Evolutionary conservation across 2,888 invertebrate genomes (phyloP), one percentile per base, ranked within the genome.

Genomic region (Arctia plantaginis): DNA sequence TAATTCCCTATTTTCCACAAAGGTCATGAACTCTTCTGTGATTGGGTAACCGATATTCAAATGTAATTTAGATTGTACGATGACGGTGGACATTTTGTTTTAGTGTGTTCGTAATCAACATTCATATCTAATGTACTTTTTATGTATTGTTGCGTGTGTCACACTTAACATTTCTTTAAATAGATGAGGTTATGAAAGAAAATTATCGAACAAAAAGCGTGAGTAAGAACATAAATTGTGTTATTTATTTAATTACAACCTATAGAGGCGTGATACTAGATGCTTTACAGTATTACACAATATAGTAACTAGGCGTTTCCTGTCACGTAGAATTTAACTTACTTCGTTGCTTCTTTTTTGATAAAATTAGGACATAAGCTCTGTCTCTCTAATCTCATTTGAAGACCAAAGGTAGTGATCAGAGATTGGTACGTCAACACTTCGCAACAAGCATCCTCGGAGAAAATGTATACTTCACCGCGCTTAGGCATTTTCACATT

Each of bases 11-110:
- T 59, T 69, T 72, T 35, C 66, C 69, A 69, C 75, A 77, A 77
- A 83, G 81, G 85, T 80, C 85, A 83, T 77, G 76, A 77, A 73
- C 76, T 65, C 30, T 71, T 73, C 75, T 79, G 70, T 82, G 82
- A 82, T 84, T 82, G 75, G 75, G 69, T 44, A 62, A 73, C 55
- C 76, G 69, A 77, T 80, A 83, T 84, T 83, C 79, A 83, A 83
- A 84, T 82, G 81, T 84, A 79, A 84, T 83, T 83, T 84, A 79
- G 85, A 82, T 84, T 84, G 73, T 77, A 76, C 72, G 74, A 74
- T 84, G 85, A 84, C 79, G 67, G 73, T 62, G 72, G 78, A 78
- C 78, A 82, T 84, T 84, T 83, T 79, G 82, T 83, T 84, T 84
- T 76, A 84, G 77, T 80, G 75, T 67, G 69, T 84, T 74, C 74